Conservation (phyloP, 1,140 invertebrate genomes). For the Heliothis subflexa region DNA sequence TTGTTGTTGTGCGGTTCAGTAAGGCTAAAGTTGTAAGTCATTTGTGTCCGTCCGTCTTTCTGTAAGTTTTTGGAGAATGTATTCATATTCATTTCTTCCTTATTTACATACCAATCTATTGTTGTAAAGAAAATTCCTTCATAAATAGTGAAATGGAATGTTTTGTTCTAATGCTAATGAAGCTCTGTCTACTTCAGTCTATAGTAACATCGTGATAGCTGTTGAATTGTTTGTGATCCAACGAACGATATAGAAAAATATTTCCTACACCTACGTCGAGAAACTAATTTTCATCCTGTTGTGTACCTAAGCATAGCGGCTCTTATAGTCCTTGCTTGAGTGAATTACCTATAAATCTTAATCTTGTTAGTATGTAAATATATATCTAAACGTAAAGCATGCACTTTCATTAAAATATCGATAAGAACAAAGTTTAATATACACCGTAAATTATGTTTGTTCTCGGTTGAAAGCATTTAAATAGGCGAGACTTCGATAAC, state of each 20-base stretch:
- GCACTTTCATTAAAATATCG: not conserved
- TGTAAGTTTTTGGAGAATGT: not conserved
- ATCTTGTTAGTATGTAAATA: too few species aligned
- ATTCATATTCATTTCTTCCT: not conserved
- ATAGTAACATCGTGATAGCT: too few species aligned
- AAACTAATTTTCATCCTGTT: too few species aligned
- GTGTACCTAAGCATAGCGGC: too few species aligned
- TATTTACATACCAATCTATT: not conserved
- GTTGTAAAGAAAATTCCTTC: not conserved
- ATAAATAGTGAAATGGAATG: not conserved
- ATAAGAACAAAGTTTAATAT: slow-evolving; percentile 18
- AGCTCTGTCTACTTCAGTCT: too few species aligned
- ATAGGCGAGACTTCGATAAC: slow-evolving; percentile 4
- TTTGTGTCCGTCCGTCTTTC: too few species aligned
- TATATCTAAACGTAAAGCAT: too few species aligned
- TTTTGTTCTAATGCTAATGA: not conserved
- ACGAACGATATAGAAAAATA: too few species aligned
- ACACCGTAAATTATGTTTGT: not conserved
- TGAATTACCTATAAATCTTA: too few species aligned
- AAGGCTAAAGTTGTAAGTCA: not conserved
- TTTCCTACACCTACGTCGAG: too few species aligned
- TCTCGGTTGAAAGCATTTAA: slow-evolving; percentile 11
- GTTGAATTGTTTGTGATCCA: too few species aligned
- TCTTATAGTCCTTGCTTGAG: too few species aligned
- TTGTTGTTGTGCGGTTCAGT: not conserved